phyloP scores from a whole-genome alignment of 2,797 vertebrate species.

The Esox masquinongy region DNA sequence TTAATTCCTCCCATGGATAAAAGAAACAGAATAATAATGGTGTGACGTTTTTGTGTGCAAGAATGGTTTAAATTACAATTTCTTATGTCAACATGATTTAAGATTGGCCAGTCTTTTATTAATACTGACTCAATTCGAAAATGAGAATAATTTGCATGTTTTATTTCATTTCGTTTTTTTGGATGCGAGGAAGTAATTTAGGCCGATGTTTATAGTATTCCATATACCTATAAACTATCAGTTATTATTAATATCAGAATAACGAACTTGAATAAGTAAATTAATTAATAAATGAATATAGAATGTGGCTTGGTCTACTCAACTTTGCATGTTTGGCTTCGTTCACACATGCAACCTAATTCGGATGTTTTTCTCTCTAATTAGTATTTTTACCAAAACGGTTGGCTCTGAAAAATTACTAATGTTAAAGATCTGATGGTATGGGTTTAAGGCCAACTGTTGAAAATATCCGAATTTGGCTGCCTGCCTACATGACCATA shows the following conservation, averaged over 20 bases:
- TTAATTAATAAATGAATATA: background rate
- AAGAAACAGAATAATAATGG: constrained; percentile 54
- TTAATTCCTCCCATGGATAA: constrained; percentile 28
- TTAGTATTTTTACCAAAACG: too few species aligned
- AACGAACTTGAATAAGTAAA: background rate
- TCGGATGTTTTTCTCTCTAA: too few species aligned
- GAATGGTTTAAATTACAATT: background rate
- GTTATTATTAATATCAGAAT: background rate
- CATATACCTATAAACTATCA: background rate
- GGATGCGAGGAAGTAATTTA: background rate
- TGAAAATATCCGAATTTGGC: too few species aligned
- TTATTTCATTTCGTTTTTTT: background rate
- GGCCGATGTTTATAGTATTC: background rate
- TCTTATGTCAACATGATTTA: background rate
- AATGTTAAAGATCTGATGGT: too few species aligned
- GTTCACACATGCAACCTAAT: too few species aligned
- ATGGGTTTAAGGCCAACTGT: too few species aligned
- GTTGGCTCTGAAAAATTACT: too few species aligned
- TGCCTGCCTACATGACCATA: background rate
- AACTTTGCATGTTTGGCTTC: too few species aligned
- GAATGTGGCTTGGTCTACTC: too few species aligned
- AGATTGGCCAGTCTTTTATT: background rate
- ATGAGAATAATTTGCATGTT: background rate
- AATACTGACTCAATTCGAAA: background rate
- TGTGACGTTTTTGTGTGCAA: background rate